Base-by-base conservation (phyloP, 2,888 invertebrate genomes). In the Chrysolina americana region DNA sequence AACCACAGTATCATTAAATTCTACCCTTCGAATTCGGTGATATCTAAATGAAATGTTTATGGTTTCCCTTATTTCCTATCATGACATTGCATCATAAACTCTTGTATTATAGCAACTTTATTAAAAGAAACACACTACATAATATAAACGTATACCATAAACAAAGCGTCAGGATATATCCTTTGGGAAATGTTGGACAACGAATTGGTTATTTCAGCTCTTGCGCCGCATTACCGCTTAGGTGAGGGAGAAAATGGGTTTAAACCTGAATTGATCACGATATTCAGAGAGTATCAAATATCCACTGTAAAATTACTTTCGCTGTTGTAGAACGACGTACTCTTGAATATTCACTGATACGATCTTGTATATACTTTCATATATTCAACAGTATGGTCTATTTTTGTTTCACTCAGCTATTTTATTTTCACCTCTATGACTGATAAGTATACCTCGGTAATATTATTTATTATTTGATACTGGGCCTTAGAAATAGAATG, bases 121-220 rank as follows among this genome's bases (percentile, higher is more conserved):
- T 59, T 69, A 69, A 62, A 69, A 69, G 41, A 69, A 69, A 69
- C 36, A 56, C 21, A 56, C 41, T 59, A 21, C 44, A 36, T 36
- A 36, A 59, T 59, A 69, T 69, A 69, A 10, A 69, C 21, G 59
- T n/a, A 47, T 47, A 69, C 44, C 17, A 69, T 69, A 69, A 62
- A 69, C 62, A 69, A 59, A 69, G 69, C 62, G 69, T 69, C 59
- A 69, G 44, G 44, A 69, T 69, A 59, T 23, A 69, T 59, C 69
- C 62, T 47, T 11, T 44, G 69, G 62, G 69, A 69, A 59, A 69
- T 59, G 62, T 41, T 59, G 44, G 69, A 15, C 69, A 44, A 44
- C 11, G 23, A 69, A 69, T 69, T 68, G 68, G 68, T 68, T 68
- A 68, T 68, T 50, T 59, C 47, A 69, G 59, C 59, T 59, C 69